Percentiles rank a stretch among this genome's conserved stretches.
phyloP scores from a whole-genome alignment of 2,888 invertebrate genomes.

The Nomada lathburiana region DNA sequence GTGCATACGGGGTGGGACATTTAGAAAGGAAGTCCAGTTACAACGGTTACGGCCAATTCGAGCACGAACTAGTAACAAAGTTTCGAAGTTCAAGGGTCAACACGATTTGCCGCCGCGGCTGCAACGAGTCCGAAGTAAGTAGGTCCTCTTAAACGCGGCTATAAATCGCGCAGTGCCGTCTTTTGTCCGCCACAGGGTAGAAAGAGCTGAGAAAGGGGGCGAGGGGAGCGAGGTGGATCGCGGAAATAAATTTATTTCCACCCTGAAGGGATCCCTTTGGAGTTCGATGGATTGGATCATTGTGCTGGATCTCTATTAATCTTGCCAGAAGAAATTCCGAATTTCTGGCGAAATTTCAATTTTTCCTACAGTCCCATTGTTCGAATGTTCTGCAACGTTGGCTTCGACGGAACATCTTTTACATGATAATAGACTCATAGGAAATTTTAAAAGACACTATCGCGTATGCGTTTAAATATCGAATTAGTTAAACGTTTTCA shows the following conservation, averaged over 20 bases:
- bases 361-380: too few relatives aligned
- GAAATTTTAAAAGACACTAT: too few relatives aligned
- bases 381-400: too few relatives aligned
- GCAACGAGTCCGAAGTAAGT: constrained; percentile 61
- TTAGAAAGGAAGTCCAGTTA: constrained; percentile 58
- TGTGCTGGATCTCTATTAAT: not conserved
- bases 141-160: constrained; percentile 50
- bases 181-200: constrained; percentile 21
- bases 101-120: constrained; percentile 66
- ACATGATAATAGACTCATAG: too few relatives aligned
- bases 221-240: not conserved
- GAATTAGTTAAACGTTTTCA: too few relatives aligned
- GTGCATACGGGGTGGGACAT: constrained; percentile 43
- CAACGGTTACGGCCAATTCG: constrained; percentile 65
- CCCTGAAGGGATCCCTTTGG: not conserved
- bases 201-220: not conserved
- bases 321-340: not conserved
- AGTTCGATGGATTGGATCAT: constrained; percentile 1
- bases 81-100: constrained; percentile 72
- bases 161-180: constrained; percentile 42
- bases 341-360: not conserved
- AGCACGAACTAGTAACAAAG: constrained; percentile 67
- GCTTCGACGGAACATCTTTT: too few relatives aligned
- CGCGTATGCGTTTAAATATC: too few relatives aligned
- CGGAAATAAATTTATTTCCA: constrained; percentile 21